These are phyloP conservation scores for Pitta sordida DNA, from an alignment of 2,113 vertebrate species.

Conservation along the genomic window DNA sequence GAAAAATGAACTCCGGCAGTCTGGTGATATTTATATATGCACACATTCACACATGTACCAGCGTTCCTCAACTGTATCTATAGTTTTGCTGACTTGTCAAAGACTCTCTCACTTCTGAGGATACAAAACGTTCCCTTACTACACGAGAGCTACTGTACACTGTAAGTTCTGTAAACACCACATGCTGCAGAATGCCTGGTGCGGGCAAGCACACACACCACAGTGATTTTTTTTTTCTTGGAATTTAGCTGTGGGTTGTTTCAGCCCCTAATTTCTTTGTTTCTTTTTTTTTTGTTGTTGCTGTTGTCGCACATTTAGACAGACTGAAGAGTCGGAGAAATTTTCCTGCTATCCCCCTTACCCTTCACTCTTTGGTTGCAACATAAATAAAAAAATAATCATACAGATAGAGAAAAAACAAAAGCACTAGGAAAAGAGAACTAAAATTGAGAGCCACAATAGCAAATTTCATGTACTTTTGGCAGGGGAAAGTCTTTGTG, in stretches of 20 bases:
- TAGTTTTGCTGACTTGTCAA: conserved; percentile 22
- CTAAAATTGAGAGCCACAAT: neutral
- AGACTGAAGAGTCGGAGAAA: neutral
- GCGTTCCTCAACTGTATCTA: neutral
- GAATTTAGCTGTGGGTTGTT: neutral
- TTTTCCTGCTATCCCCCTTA: neutral
- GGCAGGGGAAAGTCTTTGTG: neutral
- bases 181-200: conserved; percentile 1
- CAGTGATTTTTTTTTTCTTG: neutral
- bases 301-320: neutral
- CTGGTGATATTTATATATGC: neutral
- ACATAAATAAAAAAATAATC: neutral
- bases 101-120: neutral
- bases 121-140: neutral
- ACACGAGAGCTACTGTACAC: neutral
- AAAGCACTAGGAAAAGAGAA: neutral
- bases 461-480: neutral
- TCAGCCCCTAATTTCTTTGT: neutral
- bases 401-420: neutral
- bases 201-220: neutral
- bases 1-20: neutral
- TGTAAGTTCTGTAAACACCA: conserved; percentile 35
- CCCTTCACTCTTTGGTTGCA: neutral
- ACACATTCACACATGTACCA: neutral
- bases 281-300: too few relatives aligned